phyloP scores from a whole-genome alignment of 1,140 invertebrate species.

The Drosophila pectinifera region DNA sequence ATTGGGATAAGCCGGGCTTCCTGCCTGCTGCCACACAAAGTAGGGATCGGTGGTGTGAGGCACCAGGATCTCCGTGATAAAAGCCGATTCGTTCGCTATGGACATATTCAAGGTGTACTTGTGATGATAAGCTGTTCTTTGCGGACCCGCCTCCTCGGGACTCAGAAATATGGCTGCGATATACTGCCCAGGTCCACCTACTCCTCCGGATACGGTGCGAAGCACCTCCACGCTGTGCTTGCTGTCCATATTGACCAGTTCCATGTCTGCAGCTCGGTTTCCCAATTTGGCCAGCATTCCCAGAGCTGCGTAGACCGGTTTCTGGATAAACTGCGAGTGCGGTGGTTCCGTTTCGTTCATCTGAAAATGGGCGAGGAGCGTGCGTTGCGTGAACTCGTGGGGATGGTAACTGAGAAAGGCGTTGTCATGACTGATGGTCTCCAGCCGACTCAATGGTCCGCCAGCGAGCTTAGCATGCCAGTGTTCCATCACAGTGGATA shows the following conservation, averaged over 20 bases:
- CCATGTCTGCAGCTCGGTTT: constrained; percentile 61
- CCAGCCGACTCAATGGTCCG: constrained; percentile 63
- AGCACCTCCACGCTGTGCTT: constrained; percentile 68
- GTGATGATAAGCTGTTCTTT: constrained; percentile 61
- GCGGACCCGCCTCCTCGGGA: constrained; percentile 66
- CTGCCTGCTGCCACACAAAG: constrained; percentile 63
- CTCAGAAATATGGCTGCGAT: constrained; percentile 75
- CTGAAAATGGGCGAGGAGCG: constrained; percentile 85
- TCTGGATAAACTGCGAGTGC: constrained; percentile 86
- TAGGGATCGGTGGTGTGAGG: constrained; percentile 74
- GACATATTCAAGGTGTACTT: constrained; percentile 74
- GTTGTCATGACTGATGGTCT: constrained; percentile 86
- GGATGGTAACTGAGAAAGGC: constrained; percentile 86
- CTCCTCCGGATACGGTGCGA: constrained; percentile 58
- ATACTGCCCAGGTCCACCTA: constrained; percentile 51
- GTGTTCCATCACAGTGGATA: constrained; percentile 82
- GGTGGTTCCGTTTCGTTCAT: constrained; percentile 85
- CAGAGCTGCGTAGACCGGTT: constrained; percentile 85
- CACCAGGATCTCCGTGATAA: constrained; percentile 83
- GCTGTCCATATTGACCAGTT: constrained; percentile 71
- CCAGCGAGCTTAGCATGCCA: constrained; percentile 76
- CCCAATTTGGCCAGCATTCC: constrained; percentile 85
- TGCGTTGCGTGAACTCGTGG: constrained; percentile 85
- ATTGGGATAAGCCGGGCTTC: constrained; percentile 74
- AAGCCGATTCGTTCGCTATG: constrained; percentile 75